A percentile compares a stretch with the other conserved stretches of the same genome.
Conservation (phyloP, 1,140 invertebrate genomes). For the Epicauta chinensis region DNA sequence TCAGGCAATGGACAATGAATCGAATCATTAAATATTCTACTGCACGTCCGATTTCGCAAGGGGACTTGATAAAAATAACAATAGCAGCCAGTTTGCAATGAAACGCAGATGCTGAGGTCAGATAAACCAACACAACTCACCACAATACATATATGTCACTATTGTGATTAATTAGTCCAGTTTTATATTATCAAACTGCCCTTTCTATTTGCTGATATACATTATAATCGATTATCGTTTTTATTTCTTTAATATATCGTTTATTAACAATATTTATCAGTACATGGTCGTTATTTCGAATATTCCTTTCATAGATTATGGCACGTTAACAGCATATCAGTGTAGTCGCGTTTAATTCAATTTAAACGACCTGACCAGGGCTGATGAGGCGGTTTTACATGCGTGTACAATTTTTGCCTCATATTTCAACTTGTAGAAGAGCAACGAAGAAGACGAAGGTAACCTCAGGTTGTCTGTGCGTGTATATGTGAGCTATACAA, state of each 20-base stretch:
- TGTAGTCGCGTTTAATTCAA: no score
- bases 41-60: slow-evolving; percentile 35
- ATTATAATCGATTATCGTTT: no score
- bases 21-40: slow-evolving; percentile 34
- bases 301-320: no score
- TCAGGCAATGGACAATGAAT: slow-evolving; percentile 30
- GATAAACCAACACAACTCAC: slow-evolving; percentile 6
- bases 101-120: slow-evolving; percentile 21
- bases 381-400: slow-evolving; percentile 19
- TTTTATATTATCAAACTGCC: no score
- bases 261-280: no score
- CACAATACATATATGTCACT: slow-evolving; percentile 19
- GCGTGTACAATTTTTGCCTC: slow-evolving; percentile 21
- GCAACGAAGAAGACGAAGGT: not conserved
- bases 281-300: no score
- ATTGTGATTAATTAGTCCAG: slow-evolving; percentile 17
- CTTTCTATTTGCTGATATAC: no score
- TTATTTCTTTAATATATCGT: no score
- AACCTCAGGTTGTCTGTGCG: not conserved
- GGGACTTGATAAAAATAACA: slow-evolving; percentile 34
- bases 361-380: not conserved
- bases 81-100: slow-evolving; percentile 32
- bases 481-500: slow-evolving; percentile 10
- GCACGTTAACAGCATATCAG: no score
- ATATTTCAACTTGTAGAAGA: slow-evolving; percentile 13